Percentiles rank a stretch among this genome's conserved stretches.
phyloP scores from a whole-genome alignment of 1,140 invertebrate genomes.

The Zaprionus vittiger region DNA sequence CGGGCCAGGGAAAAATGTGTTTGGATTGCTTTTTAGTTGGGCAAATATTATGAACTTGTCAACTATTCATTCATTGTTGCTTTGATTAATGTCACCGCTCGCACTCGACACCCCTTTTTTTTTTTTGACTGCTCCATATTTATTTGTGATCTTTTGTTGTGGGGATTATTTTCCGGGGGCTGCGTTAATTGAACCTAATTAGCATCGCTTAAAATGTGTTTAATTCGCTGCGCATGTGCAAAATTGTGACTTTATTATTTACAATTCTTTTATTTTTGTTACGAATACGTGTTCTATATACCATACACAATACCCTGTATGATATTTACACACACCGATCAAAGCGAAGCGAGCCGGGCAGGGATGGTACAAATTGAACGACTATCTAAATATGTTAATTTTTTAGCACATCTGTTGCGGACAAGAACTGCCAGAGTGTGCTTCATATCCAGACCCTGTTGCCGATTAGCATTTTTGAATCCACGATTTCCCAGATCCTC shows the following conservation, averaged over 20 bases:
- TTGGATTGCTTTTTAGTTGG: constrained; percentile 29
- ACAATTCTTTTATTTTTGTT: constrained; percentile 35
- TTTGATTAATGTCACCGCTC: constrained; percentile 38
- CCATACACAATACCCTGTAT: neutral
- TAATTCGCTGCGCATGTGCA: constrained; percentile 42
- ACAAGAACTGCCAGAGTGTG: constrained; percentile 85
- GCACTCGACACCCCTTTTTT: neutral
- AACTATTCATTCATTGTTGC: constrained; percentile 2
- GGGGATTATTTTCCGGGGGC: constrained; percentile 32
- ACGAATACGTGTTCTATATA: constrained; percentile 9
- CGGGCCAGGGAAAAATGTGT: constrained; percentile 10
- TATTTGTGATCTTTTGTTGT: constrained; percentile 12
- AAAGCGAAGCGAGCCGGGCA: neutral
- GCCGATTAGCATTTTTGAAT: constrained; percentile 85
- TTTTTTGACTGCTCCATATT: neutral
- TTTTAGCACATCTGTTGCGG: constrained; percentile 28
- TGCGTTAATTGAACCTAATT: constrained; percentile 50
- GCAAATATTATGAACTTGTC: constrained; percentile 33
- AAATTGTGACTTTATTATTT: constrained; percentile 40
- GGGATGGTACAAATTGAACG: constrained; percentile 32
- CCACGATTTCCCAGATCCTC: constrained; percentile 85
- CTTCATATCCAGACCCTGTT: constrained; percentile 85
- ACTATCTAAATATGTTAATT: constrained; percentile 49
- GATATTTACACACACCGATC: neutral
- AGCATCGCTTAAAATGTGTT: constrained; percentile 36